phyloP scores from a whole-genome alignment of 2,113 vertebrate genomes.

The Anser brachyrhynchus region DNA sequence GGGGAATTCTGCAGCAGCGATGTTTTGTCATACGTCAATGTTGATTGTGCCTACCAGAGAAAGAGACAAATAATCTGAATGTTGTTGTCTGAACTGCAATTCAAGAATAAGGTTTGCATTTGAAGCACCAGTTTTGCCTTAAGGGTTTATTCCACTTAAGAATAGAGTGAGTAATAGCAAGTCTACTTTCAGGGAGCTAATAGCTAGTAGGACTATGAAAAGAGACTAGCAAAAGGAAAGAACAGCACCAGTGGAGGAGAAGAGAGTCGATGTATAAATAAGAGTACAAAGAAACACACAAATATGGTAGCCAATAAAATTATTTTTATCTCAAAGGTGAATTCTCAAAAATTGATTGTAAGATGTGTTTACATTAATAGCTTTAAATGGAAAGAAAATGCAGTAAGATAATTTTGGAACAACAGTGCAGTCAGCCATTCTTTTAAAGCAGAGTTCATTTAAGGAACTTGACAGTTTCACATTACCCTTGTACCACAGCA shows the following conservation, averaged over 20 bases:
- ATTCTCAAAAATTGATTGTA: not conserved
- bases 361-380: not conserved
- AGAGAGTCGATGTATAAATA: not conserved
- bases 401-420: not conserved
- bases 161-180: not conserved
- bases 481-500: not conserved
- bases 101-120: not conserved
- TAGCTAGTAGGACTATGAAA: not conserved
- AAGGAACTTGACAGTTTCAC: not conserved
- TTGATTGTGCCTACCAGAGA: not conserved
- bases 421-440: not conserved
- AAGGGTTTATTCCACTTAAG: slow-evolving; percentile 1
- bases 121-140: not conserved
- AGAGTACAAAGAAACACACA: not conserved
- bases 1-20: not conserved
- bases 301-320: not conserved
- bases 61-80: not conserved
- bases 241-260: not conserved
- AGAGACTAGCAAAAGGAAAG: not conserved
- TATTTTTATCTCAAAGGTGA: not conserved
- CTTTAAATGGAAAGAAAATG: not conserved
- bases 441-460: not conserved
- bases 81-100: slow-evolving; percentile 7
- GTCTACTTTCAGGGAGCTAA: not conserved
- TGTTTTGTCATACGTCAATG: not conserved